phyloP scores from a whole-genome alignment of 2,888 invertebrate genomes.

The Brenthis hecate region DNA sequence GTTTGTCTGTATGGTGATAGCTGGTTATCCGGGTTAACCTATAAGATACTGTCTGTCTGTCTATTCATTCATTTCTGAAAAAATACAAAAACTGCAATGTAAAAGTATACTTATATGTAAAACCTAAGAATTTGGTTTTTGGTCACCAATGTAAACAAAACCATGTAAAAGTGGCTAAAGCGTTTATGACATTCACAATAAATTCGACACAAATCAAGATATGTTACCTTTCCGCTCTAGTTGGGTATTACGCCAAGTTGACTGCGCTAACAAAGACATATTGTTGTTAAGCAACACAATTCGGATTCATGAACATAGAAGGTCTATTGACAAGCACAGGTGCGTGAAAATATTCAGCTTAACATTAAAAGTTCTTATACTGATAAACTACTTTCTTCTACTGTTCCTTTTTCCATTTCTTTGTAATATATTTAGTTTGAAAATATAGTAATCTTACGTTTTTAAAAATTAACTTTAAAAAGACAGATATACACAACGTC shows the following conservation, averaged over 20 bases:
- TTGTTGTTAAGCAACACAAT: slow-evolving; percentile 56
- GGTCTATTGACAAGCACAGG: slow-evolving; percentile 22
- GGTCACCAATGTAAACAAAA: background rate
- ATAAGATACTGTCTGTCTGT: no score
- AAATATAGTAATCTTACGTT: no score
- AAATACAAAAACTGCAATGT: no score
- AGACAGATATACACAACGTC: no score
- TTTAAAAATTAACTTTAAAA: no score
- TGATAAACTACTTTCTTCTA: background rate
- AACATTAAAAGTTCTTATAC: background rate
- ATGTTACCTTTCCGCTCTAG: slow-evolving; percentile 63
- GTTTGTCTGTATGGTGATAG: no score
- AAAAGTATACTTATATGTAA: no score
- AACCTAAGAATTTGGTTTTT: no score
- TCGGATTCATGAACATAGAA: slow-evolving; percentile 47
- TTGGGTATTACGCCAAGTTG: slow-evolving; percentile 72
- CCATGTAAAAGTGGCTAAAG: slow-evolving; percentile 41
- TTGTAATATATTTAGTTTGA: no score
- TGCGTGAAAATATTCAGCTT: slow-evolving; percentile 22
- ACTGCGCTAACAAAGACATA: slow-evolving; percentile 61
- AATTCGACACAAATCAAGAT: slow-evolving; percentile 65
- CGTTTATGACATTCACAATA: slow-evolving; percentile 62
- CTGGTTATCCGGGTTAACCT: no score
- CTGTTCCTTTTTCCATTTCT: background rate
- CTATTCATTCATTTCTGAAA: no score